Evolutionary conservation across 2,888 invertebrate species (phyloP).

Genomic region (Eupeodes luniger): DNA sequence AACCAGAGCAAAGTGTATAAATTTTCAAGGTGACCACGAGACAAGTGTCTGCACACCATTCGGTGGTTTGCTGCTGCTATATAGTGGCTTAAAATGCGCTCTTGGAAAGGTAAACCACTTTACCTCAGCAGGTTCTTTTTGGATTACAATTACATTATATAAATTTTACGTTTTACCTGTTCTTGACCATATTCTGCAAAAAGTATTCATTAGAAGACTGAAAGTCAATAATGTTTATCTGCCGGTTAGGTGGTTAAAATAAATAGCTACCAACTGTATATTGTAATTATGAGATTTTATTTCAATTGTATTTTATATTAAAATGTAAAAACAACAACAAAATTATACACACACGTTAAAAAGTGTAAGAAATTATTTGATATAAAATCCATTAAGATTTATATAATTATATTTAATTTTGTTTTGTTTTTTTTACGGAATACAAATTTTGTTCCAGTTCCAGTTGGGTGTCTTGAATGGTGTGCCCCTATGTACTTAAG

Average conservation of each 20-base stretch:
- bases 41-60: slow-evolving; percentile 59
- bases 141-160: slow-evolving; percentile 37
- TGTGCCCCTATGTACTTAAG: neutral
- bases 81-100: slow-evolving; percentile 52
- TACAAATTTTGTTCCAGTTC: slow-evolving; percentile 19
- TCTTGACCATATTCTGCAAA: slow-evolving; percentile 51
- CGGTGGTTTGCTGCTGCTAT: too few relatives aligned
- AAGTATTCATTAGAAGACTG: neutral
- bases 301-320: slow-evolving; percentile 58
- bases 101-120: slow-evolving; percentile 71
- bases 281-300: slow-evolving; percentile 53
- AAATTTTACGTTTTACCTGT: slow-evolving; percentile 43
- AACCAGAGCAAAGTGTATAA: slow-evolving; percentile 60
- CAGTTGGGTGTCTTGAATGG: neutral
- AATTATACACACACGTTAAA: slow-evolving; percentile 24
- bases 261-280: neutral
- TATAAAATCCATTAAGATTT: slow-evolving; percentile 23
- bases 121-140: slow-evolving; percentile 59
- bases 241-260: slow-evolving; percentile 11
- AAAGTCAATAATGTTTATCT: slow-evolving; percentile 34
- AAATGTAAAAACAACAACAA: neutral
- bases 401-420: slow-evolving; percentile 53
- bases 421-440: slow-evolving; percentile 19
- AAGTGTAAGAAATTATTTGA: slow-evolving; percentile 36
- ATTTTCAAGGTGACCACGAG: slow-evolving; percentile 68